Conservation (phyloP, 2,888 invertebrate species). For the Pseudococcus longispinus region DNA sequence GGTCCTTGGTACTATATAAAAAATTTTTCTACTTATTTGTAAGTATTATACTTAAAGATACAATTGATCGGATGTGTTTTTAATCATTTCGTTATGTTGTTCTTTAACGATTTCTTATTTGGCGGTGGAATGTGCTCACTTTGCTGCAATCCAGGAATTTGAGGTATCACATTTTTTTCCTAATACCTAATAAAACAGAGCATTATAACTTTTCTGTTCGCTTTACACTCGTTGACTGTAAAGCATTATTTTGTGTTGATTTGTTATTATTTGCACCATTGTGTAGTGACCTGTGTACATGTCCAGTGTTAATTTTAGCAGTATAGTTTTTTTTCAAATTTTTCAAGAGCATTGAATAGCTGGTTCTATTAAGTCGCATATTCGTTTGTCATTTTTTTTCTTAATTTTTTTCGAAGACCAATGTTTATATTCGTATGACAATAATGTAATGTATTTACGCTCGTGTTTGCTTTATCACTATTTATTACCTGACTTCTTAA, state of each 20-base stretch:
- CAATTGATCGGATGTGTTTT: conserved; percentile 63
- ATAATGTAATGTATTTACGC: conserved; percentile 55
- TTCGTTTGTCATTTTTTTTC: conserved; percentile 40
- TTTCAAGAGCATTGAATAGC: conserved; percentile 48
- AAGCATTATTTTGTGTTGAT: conserved; percentile 56
- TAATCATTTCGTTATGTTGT: conserved; percentile 70
- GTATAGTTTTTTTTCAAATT: conserved; percentile 43
- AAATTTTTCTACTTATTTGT: conserved; percentile 29
- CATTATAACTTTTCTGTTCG: conserved; percentile 53
- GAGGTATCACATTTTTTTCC: conserved; percentile 69
- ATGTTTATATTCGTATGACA: conserved; percentile 35
- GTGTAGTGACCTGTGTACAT: conserved; percentile 57
- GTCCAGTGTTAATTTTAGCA: conserved; percentile 55
- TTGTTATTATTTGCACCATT: conserved; percentile 56
- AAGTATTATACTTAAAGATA: conserved; percentile 59
- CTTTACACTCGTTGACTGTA: conserved; percentile 56
- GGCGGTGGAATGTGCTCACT: conserved; percentile 65
- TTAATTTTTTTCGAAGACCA: neutral
- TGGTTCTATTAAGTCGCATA: conserved; percentile 47
- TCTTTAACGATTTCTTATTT: conserved; percentile 63
- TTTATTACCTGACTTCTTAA: conserved; percentile 54
- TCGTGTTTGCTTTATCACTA: conserved; percentile 55
- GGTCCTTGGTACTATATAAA: conserved; percentile 64
- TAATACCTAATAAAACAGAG: conserved; percentile 47
- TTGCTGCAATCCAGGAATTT: conserved; percentile 76